Percentiles rank a stretch among this genome's conserved stretches.
Evolutionary conservation across 2,888 invertebrate genomes (phyloP).

Genomic region (Allolobophora icterica): DNA sequence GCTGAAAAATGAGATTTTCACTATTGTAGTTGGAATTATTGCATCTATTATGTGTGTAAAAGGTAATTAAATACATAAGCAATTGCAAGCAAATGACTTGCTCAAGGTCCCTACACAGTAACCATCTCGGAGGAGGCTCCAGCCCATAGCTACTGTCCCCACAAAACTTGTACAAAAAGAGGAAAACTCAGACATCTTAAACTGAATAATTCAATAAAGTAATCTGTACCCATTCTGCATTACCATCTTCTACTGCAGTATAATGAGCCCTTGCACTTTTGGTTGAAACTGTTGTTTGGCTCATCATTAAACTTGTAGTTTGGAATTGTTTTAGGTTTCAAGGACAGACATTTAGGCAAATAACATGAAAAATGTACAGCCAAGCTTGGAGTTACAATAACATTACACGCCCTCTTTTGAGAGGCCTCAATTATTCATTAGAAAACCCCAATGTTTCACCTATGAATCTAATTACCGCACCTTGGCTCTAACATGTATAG

Average conservation of each 20-base stretch:
- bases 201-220: not conserved
- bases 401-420: not conserved
- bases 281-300: not conserved
- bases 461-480: no score
- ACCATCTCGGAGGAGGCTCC: no score
- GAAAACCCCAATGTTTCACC: no score
- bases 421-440: no score
- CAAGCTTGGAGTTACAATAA: not conserved
- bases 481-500: no score
- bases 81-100: no score
- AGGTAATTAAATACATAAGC: no score
- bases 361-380: not conserved
- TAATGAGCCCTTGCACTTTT: not conserved
- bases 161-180: no score
- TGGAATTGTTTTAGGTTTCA: not conserved
- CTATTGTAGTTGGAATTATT: no score
- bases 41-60: no score
- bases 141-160: not conserved
- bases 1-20: not conserved
- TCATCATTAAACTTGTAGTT: not conserved
- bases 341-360: not conserved
- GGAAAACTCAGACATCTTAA: not conserved
- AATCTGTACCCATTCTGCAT: not conserved
- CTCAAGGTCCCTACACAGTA: no score
- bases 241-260: not conserved